Evolutionary conservation across 1,140 invertebrate genomes (phyloP).

Genomic region (Penaeus chinensis): DNA sequence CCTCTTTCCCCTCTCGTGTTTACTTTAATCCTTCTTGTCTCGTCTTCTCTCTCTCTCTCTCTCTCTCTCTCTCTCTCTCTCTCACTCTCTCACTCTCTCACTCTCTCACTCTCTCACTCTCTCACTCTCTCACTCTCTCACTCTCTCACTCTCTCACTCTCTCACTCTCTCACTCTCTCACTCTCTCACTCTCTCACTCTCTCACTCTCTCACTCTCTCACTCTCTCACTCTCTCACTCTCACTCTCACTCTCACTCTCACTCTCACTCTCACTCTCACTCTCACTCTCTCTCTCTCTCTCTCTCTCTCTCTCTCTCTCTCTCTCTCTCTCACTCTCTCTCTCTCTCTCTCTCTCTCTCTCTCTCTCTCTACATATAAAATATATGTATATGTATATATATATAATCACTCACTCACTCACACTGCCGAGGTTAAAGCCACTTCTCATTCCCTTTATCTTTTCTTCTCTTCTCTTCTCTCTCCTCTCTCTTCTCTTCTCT

Average conservation of each 20-base stretch:
- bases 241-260: neutral
- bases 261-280: neutral
- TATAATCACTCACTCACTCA: neutral
- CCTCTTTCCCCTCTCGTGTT: neutral
- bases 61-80: neutral
- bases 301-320: constrained; percentile 6
- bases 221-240: neutral
- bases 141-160: neutral
- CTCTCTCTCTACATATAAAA: too few species aligned
- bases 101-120: neutral
- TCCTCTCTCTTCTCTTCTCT: neutral
- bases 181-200: neutral
- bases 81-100: neutral
- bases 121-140: neutral
- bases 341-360: constrained; percentile 12
- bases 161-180: neutral
- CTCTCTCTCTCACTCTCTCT: neutral
- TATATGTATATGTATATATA: constrained; percentile 22
- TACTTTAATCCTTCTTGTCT: neutral
- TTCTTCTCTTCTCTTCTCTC: neutral
- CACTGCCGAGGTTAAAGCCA: neutral
- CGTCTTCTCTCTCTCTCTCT: constrained; percentile 9
- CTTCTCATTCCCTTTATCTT: neutral
- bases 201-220: neutral
- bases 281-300: constrained; percentile 5